Base-by-base conservation (phyloP, 2,888 invertebrate genomes). In the Hipparchia semele region DNA sequence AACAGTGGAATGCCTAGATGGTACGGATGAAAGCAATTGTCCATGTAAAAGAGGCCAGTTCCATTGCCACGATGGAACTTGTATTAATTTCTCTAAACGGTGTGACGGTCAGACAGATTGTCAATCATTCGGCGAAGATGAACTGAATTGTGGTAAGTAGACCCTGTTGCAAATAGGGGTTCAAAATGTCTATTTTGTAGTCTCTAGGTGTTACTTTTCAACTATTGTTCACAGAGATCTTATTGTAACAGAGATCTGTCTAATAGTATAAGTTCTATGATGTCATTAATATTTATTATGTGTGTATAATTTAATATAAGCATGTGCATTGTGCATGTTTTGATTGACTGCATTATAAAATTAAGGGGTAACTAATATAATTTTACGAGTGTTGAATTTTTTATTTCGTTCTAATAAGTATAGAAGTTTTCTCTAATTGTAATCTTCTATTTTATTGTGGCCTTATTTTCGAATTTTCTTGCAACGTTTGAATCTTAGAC, bases 61-160 rank as follows among this genome's bases (percentile, higher is more conserved):
- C 84, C 86, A 86, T 68, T 96, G 96, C 86, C 90, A 95, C 80
- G 95, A 96, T 81, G 96, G 96, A 77, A 89, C 94, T 83, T 97
- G 97, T 89, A 94, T 96, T 86, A 93, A 94, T 82, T 89, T 93
- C 79, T 93, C 94, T 67, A 94, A 94, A 78, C 92, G 95, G 80
- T 97, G 97, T 88, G 95, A 97, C 85, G 94, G 94, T 79, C 84
- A 87, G 72, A 82, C 80, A 77, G 95, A 96, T 84, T 96, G 96
- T 87, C 79, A 71, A 54, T 84, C 89, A 46, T 92, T 94, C 82
- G 95, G 95, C 74, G 95, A 95, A 80, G 96, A 96, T 81, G 96
- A 96, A 87, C 81, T 81, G 70, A 91, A 93, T 78, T 95, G 95
- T 80, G 94, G 94, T 90, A 86, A 83, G 86, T 85, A 46, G 46